Conservation (phyloP, 2,888 invertebrate species). For the Dolomedes plantarius region DNA sequence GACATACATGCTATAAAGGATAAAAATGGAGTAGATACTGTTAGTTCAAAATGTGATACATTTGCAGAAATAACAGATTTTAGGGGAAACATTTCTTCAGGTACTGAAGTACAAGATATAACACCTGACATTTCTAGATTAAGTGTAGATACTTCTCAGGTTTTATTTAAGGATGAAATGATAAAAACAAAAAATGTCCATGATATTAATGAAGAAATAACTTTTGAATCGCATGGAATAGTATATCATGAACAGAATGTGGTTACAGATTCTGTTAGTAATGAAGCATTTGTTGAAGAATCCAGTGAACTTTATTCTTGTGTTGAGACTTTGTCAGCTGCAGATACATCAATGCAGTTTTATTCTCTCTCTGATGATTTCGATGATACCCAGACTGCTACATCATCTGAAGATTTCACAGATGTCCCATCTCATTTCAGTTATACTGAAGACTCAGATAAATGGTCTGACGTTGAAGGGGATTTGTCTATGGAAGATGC, state of each 20-base stretch:
- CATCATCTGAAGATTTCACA: conserved; percentile 64
- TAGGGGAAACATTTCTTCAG: too few species aligned
- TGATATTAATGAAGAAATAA: too few species aligned
- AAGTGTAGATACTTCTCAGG: too few species aligned
- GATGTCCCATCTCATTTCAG: conserved; percentile 55
- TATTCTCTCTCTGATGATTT: conserved; percentile 32
- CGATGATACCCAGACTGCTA: conserved; percentile 27
- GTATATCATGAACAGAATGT: neutral
- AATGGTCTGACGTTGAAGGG: conserved; percentile 53
- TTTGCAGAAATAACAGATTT: too few species aligned
- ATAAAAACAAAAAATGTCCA: too few species aligned
- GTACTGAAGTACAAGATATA: too few species aligned
- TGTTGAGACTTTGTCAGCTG: neutral
- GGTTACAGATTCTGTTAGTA: neutral
- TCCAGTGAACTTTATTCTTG: conserved; percentile 4
- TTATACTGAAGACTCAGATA: conserved; percentile 46
- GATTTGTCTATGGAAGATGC: conserved; percentile 29
- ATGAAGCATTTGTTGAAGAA: neutral
- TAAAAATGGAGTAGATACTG: too few species aligned
- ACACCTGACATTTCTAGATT: too few species aligned
- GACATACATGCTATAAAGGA: too few species aligned
- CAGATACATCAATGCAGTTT: neutral
- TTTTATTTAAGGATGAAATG: too few species aligned
- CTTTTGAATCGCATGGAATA: neutral
- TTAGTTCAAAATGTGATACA: too few species aligned